These are phyloP conservation scores for Deilephila elpenor DNA, from an alignment of 2,888 invertebrate species.

Conservation along the genomic window DNA sequence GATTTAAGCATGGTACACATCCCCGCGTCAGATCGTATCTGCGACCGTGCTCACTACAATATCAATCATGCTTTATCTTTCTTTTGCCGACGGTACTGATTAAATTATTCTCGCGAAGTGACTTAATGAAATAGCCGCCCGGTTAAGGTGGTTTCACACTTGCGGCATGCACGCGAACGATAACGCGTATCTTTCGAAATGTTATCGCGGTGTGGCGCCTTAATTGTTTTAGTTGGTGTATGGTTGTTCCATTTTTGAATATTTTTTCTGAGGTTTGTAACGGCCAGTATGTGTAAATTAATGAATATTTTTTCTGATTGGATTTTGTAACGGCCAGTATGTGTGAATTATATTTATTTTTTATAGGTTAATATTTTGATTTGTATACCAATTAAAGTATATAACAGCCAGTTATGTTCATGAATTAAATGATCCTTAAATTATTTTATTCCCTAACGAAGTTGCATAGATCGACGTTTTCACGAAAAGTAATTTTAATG, in stretches of 20 bases:
- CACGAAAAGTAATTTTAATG: too few relatives aligned
- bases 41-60: conserved; percentile 58
- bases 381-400: too few relatives aligned
- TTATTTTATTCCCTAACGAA: too few relatives aligned
- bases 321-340: not conserved
- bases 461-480: too few relatives aligned
- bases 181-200: conserved; percentile 16
- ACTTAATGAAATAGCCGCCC: conserved; percentile 75
- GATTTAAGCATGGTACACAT: not conserved
- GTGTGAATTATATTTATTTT: not conserved
- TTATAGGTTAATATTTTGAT: too few relatives aligned
- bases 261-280: not conserved
- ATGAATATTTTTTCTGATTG: not conserved
- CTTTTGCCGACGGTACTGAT: conserved; percentile 78
- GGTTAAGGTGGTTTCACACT: conserved; percentile 55
- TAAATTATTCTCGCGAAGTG: conserved; percentile 78
- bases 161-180: not conserved
- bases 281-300: not conserved
- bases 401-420: too few relatives aligned
- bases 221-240: conserved; percentile 11
- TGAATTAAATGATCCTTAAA: too few relatives aligned
- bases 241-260: not conserved
- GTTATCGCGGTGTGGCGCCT: conserved; percentile 15
- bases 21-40: conserved; percentile 61
- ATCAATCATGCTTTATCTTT: conserved; percentile 82